Percentiles rank a stretch among this genome's conserved stretches.
These are phyloP conservation scores for Antheraea mylitta DNA, from an alignment of 1,140 invertebrate species.

Conservation along the genomic window DNA sequence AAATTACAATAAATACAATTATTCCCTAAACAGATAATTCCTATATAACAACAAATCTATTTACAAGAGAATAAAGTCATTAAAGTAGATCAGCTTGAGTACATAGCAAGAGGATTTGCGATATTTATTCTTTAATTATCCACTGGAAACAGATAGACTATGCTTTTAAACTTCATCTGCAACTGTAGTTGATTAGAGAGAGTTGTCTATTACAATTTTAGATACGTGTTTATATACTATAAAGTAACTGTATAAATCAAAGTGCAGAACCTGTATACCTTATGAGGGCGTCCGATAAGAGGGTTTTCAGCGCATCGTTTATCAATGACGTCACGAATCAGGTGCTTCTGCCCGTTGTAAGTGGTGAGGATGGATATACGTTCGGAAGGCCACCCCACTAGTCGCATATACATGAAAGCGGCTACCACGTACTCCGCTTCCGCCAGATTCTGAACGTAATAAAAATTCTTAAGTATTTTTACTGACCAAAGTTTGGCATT, in stretches of 20 bases:
- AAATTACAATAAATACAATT: no score
- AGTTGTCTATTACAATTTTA: no score
- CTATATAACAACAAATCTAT: no score
- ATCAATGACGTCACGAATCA: conserved; percentile 97
- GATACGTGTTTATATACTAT: no score
- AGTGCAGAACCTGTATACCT: conserved; percentile 80
- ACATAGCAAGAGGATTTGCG: no score
- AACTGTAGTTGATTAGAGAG: no score
- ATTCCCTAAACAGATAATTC: no score
- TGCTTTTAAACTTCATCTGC: no score
- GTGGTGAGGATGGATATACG: conserved; percentile 99
- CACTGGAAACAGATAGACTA: no score
- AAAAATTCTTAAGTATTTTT: neutral
- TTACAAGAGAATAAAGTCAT: no score
- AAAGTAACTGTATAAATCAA: neutral
- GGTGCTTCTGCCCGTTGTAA: conserved; percentile 99
- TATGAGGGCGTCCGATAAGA: conserved; percentile 96
- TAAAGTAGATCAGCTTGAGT: no score
- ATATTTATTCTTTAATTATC: no score
- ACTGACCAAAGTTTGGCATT: neutral
- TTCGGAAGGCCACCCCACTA: conserved; percentile 97
- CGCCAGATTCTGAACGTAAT: conserved; percentile 89
- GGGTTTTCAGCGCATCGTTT: conserved; percentile 97
- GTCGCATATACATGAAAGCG: conserved; percentile 99
- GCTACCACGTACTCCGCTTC: conserved; percentile 99